Evolutionary conservation across 2,797 vertebrate genomes (phyloP).

Genomic region (Urophycis tenuis): DNA sequence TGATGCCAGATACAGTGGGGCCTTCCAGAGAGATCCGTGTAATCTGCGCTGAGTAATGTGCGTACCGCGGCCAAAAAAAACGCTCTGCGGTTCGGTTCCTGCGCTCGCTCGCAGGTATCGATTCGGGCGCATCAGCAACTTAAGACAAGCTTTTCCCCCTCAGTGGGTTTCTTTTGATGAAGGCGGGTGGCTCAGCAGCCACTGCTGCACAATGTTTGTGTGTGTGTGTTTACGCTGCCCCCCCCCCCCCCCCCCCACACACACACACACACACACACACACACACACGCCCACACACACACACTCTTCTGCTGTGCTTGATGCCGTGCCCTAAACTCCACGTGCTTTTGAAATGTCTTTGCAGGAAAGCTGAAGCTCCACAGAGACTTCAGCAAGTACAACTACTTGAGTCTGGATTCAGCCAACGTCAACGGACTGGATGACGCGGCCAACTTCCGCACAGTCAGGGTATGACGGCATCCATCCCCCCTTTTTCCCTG

Average conservation of each 20-base stretch:
- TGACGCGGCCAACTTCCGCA: conserved; percentile 90
- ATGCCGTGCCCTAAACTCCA: neutral
- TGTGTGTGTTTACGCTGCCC: too few relatives aligned
- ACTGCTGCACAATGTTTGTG: neutral
- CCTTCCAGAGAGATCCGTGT: conserved; percentile 33
- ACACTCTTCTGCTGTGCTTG: neutral
- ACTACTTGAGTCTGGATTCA: conserved; percentile 94
- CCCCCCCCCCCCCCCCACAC: too few relatives aligned
- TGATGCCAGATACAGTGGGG: conserved; percentile 21
- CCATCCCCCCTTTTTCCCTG: neutral
- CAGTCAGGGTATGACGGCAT: conserved; percentile 79
- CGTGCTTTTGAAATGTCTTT: conserved; percentile 10
- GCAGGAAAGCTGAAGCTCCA: conserved; percentile 89
- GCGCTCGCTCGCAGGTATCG: neutral
- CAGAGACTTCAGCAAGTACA: conserved; percentile 92
- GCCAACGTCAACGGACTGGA: conserved; percentile 88
- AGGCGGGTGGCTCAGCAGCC: neutral
- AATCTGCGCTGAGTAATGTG: conserved; percentile 28
- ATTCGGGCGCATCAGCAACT: neutral
- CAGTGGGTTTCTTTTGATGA: neutral
- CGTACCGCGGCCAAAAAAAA: neutral
- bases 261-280: neutral
- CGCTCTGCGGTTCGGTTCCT: neutral
- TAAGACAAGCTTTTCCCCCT: neutral
- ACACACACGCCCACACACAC: neutral